Base-by-base conservation (phyloP, 2,113 vertebrate species). In the Bothrops jararaca region DNA sequence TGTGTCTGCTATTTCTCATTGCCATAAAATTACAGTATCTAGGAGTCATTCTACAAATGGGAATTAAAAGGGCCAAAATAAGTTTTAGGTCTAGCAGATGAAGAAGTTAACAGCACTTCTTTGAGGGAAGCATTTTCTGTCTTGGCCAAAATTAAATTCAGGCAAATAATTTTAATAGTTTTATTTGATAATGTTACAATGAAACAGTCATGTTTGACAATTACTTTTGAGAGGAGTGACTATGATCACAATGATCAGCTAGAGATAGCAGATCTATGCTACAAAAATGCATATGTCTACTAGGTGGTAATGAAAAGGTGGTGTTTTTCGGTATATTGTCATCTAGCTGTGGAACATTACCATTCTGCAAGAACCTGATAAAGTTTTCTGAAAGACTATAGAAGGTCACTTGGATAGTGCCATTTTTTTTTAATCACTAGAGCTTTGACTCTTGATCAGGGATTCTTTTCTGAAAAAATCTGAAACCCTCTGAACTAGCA, bases 21-120 rank as follows among this genome's bases (percentile, higher is more conserved):
- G 48, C 86, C 56, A 0, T 0, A 0, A 54, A 18, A 11, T 86
- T 93, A 42, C 0, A 7, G 34, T 5, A 86, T 92, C 48, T 93
- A 91, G 90, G 92, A 11, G 13, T 85, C 92, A 24, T 89, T 54
- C 89, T 11, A 69, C 54, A 50, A 92, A 91, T 57, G 4, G 34
- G 57, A 94, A 93, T 96, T 34, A 60, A 91, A 93, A 91, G 91
- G 22, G 90, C 57, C 50, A 91, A 89, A 94, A 94, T 85, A 91
- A 57, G 92, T 52, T 0, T 0, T 29, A 90, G 52, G 94, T 60
- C 2, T 92, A 92, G 64, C 90, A 94, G 90, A 88, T 95, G 93
- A 90, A 94, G 92, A 96, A 94, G 90, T 94, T 96, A 95, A 85
- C 92, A 87, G 18, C 8, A 88, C 50, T 34, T 91, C 89, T 48